Evolutionary conservation across 1,140 invertebrate genomes (phyloP), one percentile per base, ranked within the genome.

Genomic region (Neotoxoptera formosana): DNA sequence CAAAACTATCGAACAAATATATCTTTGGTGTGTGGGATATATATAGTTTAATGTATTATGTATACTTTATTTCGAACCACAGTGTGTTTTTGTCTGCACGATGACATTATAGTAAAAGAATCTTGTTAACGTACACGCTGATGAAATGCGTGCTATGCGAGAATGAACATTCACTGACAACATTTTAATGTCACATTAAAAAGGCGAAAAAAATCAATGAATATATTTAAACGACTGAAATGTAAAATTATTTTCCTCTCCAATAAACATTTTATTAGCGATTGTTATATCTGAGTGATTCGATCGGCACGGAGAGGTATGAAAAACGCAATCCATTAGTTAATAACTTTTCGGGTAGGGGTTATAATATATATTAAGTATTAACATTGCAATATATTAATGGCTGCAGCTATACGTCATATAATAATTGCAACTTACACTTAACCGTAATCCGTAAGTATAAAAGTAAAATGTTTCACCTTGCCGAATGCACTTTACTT

Each of bases 201-300:
- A 51, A 60, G 53, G 30, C 51, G 21, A 56, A 30, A 90, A 90
- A 89, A 89, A 51, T 56, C 88, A 36, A 90, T 45, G 53, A 45
- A 90, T 67, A 90, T 67, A 90, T 90, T 67, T 45, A 60, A 90
- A 90, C 36, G 89, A 90, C 89, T 60, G 89, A 89, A 89, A 89
- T 36, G 88, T 67, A 90, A 45, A 60, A 67, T 90, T 60, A 90
- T 67, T 90, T 90, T 67, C 56, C 53, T 56, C 36, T 90, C 20
- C 51, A 90, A 90, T 60, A 60, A 60, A 90, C 34, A 90, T 89
- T 89, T 89, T 56, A 56, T 56, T 56, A 14, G 51, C 34, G 88
- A 89, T 89, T 89, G 88, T 89, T 89, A 89, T 89, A 53, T 51
- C 48, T 53, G 87, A 89, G 88, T 53, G 88, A 56, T 53, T 89